A percentile compares a stretch with the other conserved stretches of the same genome.
These are phyloP conservation scores for Nycteola revayana DNA, from an alignment of 2,888 invertebrate species.

Conservation along the genomic window DNA sequence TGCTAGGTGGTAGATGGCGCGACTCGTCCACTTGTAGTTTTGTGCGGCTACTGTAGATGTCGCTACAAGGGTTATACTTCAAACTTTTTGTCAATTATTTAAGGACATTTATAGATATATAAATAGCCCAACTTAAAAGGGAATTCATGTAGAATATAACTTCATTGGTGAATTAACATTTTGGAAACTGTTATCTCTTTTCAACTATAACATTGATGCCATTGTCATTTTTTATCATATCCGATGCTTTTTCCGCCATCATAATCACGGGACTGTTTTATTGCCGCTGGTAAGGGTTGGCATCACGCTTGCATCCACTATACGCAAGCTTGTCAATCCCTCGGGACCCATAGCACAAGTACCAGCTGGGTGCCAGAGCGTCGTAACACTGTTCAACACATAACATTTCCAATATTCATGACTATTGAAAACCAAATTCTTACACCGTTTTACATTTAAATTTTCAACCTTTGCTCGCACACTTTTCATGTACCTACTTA, in stretches of 20 bases:
- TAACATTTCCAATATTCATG: conserved; percentile 47
- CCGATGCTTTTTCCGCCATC: conserved; percentile 84
- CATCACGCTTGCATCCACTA: conserved; percentile 64
- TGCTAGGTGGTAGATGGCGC: no score
- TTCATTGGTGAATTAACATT: no score
- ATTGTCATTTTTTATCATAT: conserved; percentile 75
- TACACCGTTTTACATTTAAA: conserved; percentile 33
- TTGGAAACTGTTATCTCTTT: no score
- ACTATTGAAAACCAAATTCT: conserved; percentile 20
- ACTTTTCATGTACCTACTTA: conserved; percentile 30
- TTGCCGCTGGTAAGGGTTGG: conserved; percentile 83
- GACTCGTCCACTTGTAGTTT: no score
- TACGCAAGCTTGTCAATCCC: conserved; percentile 33
- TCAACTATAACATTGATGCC: no score
- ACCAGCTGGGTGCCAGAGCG: conserved; percentile 76
- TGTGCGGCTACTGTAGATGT: no score
- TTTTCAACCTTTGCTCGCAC: conserved; percentile 26
- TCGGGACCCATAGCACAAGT: conserved; percentile 49
- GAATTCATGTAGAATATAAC: no score
- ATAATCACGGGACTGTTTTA: conserved; percentile 83
- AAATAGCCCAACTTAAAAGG: no score
- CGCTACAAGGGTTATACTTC: no score
- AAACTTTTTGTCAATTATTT: no score
- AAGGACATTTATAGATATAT: no score
- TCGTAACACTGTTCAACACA: conserved; percentile 64